Base-by-base conservation (phyloP, 2,888 invertebrate species). In the Drosophila colorata region DNA sequence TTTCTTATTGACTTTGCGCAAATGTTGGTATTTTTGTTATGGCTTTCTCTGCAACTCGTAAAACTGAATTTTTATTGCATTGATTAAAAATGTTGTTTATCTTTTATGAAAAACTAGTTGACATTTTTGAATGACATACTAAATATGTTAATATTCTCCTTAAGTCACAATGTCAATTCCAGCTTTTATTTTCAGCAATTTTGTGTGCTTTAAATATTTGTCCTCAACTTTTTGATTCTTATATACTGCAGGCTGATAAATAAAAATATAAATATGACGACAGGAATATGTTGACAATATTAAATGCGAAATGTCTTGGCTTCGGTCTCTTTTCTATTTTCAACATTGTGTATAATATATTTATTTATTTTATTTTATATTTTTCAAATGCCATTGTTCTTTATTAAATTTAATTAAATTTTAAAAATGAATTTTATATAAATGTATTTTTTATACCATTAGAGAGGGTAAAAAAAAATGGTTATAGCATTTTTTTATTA, bases 141-240 rank as follows among this genome's bases (percentile, higher is more conserved):
- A 35, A 31, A 40, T 40, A 23, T 46, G 9, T 33, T 33, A 13
- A 33, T 33, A 13, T 37, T 16, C 7, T n/a, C 51, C 37, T 28
- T 16, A 38, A n/a, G 51, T 37, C 13, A 14, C 16, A 14, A n/a
- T 28, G 9, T 20, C 13, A 38, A n/a, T 41, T 31, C 7, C 0
- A 8, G 5, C 38, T 43, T 25, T 31, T 70, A 58, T 65, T 55
- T 51, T 55, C 51, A 51, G 51, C 8, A 14, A 16, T 57, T 58
- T 28, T 57, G 11, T 43, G 49, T 40, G 49, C n/a, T 69, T 68
- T 86, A 66, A 28, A 2, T 73, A 49, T 68, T 66, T 81, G 71
- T 78, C 71, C 63, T 68, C 55, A 63, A 57, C 38, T 28, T 65
- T 46, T 52, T 43, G 6, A 37, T 37, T 52, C 43, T 25, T 38